Percentiles rank a stretch among this genome's conserved stretches.
These are phyloP conservation scores for Coranthus polyacanthus DNA, from an alignment of 2,797 vertebrate genomes.

Conservation along the genomic window DNA sequence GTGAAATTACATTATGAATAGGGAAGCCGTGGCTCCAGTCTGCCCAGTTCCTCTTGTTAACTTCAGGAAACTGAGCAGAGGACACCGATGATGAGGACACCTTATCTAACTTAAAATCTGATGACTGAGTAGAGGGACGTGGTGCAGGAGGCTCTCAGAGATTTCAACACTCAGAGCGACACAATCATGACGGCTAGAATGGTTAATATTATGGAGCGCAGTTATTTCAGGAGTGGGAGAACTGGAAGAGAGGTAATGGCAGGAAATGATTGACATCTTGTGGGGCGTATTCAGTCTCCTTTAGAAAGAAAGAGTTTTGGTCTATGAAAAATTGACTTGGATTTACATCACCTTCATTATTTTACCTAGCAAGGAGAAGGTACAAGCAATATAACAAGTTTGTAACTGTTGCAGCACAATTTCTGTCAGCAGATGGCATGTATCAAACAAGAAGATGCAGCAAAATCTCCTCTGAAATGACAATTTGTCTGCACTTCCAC, in stretches of 20 bases:
- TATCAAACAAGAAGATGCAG: slow-evolving; percentile 22
- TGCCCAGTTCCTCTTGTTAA: slow-evolving; percentile 68
- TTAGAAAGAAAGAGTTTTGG: slow-evolving; percentile 46
- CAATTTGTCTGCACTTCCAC: slow-evolving; percentile 32
- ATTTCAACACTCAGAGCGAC: slow-evolving; percentile 55
- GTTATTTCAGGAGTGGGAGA: slow-evolving; percentile 69
- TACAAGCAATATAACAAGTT: slow-evolving; percentile 49
- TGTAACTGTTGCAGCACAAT: slow-evolving; percentile 51
- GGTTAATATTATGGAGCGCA: slow-evolving; percentile 56
- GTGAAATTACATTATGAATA: slow-evolving; percentile 82
- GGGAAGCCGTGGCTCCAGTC: slow-evolving; percentile 56
- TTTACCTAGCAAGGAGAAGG: slow-evolving; percentile 48
- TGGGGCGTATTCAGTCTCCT: slow-evolving; percentile 33
- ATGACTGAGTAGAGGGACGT: slow-evolving; percentile 54
- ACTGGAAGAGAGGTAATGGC: slow-evolving; percentile 62
- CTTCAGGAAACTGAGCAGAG: slow-evolving; percentile 59
- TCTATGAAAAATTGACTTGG: slow-evolving; percentile 57
- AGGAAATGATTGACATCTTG: slow-evolving; percentile 71
- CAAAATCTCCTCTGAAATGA: slow-evolving; percentile 34
- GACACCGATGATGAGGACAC: slow-evolving; percentile 65
- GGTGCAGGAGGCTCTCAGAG: slow-evolving; percentile 52
- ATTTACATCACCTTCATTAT: slow-evolving; percentile 78
- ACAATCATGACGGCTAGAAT: slow-evolving; percentile 64
- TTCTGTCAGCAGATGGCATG: slow-evolving; percentile 35
- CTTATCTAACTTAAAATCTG: slow-evolving; percentile 69